Base-by-base conservation (phyloP, 2,113 vertebrate genomes). In the Callopanchax toddi region DNA sequence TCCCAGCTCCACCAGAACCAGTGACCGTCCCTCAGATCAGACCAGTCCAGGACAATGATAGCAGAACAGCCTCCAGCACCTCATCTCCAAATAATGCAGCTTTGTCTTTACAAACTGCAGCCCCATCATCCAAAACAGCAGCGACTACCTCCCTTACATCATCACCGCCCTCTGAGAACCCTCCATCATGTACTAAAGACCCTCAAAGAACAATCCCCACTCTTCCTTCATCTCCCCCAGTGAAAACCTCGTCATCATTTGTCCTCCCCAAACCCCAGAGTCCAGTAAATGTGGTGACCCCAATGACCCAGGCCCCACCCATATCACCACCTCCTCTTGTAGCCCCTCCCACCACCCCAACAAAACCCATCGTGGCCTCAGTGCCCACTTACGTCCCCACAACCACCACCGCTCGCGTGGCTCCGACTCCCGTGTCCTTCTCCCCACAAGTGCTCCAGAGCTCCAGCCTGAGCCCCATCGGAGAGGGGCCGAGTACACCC, bases 241-340 rank as follows among this genome's bases (percentile, higher is more conserved):
- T 78, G 43, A 90, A 86, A 60, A 34, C 74, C 0, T 63, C 86
- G 34, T 82, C 83, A n/a, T 84, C 90, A 6, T 77, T 89, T 44
- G 65, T 89, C 71, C 34, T 81, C 11, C 78, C 85, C 45, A 93
- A 93, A 74, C 86, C 89, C 6, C 85, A 86, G 62, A 93, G 89
- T 67, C 89, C 91, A 37, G 53, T 92, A 9, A 92, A 90, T 9
- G 74, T 91, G 25, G 88, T 91, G 29, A 80, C 85, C 6, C 88
- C 90, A 1, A 82, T 91, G 86, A 86, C 90, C 17, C 89, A 91
- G 63, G 70, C 53, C 32, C 66, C 77, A 9, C 57, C 76, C 1
- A 29, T 76, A 52, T 74, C 79, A 12, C 82, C 79, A 11, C 76
- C 64, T 22, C 15, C 62, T 17, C 64, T 81, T 5, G 72, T 79